Evolutionary conservation across 30 jellyfish, hydroid and myxozoan genomes (phyloP).

Genomic region (Mastigias papua): DNA sequence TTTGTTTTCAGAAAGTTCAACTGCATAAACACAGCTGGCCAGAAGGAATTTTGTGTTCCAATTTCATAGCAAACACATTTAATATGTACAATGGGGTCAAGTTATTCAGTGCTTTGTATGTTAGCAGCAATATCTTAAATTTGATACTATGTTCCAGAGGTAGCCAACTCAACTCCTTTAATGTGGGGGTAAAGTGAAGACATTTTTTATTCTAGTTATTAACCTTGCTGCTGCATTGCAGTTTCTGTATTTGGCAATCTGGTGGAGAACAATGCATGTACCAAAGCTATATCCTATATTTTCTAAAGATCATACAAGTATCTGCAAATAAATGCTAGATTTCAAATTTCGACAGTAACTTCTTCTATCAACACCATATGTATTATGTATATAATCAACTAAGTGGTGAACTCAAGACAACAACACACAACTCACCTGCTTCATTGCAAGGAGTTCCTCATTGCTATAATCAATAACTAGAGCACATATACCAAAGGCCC

Average conservation of each 20-base stretch:
- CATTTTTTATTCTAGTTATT: too few species aligned
- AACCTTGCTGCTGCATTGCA: too few species aligned
- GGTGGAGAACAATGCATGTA: neutral
- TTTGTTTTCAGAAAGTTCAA: neutral
- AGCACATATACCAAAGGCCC: constrained; percentile 22
- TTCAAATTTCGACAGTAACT: neutral
- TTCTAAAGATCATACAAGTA: neutral
- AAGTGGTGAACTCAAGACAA: neutral
- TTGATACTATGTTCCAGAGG: too few species aligned
- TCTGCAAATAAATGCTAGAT: too few species aligned
- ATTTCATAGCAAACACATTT: too few species aligned
- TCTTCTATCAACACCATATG: neutral
- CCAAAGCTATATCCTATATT: neutral
- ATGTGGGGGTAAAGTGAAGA: too few species aligned
- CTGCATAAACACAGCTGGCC: neutral
- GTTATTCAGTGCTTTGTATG: too few species aligned
- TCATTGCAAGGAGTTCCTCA: constrained; percentile 3
- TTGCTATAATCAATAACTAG: neutral
- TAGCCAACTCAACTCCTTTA: too few species aligned
- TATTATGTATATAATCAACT: neutral
- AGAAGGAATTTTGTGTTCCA: too few species aligned
- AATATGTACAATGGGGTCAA: too few species aligned
- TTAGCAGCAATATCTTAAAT: too few species aligned
- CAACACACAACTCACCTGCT: neutral
- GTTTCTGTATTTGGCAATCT: too few species aligned